phyloP scores from a whole-genome alignment of 1,140 invertebrate species.

The Mycetomoellerius zeteki region DNA sequence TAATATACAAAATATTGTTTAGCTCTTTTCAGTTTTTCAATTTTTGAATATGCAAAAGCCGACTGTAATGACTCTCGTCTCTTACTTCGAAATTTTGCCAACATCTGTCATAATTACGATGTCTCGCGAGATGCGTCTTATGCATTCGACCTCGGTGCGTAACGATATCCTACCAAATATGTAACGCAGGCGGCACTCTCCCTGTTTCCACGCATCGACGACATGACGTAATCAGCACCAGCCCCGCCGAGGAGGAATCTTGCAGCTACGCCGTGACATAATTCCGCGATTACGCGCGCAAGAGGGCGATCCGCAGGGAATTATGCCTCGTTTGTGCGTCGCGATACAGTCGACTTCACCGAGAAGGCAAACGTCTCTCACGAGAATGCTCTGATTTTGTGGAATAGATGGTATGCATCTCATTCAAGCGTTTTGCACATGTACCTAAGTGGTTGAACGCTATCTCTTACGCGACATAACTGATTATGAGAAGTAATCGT shows the following conservation, averaged over 20 bases:
- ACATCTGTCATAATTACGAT: not conserved
- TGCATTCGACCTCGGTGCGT: constrained; percentile 52
- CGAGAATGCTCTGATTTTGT: constrained; percentile 17
- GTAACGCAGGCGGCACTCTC: constrained; percentile 54
- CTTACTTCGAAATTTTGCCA: not conserved
- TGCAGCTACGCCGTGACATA: constrained; percentile 74
- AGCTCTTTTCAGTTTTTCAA: not conserved
- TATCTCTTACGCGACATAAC: not conserved
- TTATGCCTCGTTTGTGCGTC: constrained; percentile 39
- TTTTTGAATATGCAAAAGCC: not conserved
- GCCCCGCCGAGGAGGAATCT: constrained; percentile 40
- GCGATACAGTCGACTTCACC: not conserved
- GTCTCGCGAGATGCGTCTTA: constrained; percentile 32
- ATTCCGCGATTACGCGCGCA: constrained; percentile 69
- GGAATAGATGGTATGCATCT: constrained; percentile 1
- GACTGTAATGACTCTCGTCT: not conserved
- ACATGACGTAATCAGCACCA: constrained; percentile 69
- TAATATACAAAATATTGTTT: not conserved
- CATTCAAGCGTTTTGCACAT: not conserved
- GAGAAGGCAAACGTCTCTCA: constrained; percentile 6
- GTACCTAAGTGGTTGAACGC: not conserved
- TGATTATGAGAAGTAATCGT: not conserved
- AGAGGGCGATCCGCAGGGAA: constrained; percentile 62
- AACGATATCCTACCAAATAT: constrained; percentile 72
- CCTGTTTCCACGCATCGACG: constrained; percentile 53